Base-by-base conservation (phyloP, 2,888 invertebrate genomes). In the Caenorhabditis sp. region DNA sequence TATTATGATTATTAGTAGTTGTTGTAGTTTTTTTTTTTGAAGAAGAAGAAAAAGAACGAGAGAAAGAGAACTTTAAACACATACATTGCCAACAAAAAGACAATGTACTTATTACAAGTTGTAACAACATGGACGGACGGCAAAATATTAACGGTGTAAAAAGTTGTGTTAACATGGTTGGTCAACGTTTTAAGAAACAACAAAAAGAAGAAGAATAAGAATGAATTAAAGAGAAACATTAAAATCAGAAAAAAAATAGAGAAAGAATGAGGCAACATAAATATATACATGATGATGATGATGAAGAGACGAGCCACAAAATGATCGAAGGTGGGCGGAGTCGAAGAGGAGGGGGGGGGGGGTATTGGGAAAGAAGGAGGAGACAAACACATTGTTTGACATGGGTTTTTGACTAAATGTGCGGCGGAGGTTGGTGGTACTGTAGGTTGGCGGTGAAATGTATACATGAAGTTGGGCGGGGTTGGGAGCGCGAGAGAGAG, bases 361-460 rank as follows among this genome's bases (percentile, higher is more conserved):
- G 10, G 14, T n/a, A n/a, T n/a, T n/a, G n/a, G 14, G 3, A 17
- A 17, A 14, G 43, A 43, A 43, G 17, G 43, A 43, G 43, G 43
- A 43, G 43, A 43, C 5, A 36, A 36, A 12, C 43, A 17, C 43
- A 43, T 43, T 43, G 43, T 43, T 43, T 43, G 43, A 43, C 43
- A 43, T 43, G 43, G 43, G 43, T 43, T 43, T 43, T 43, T 43
- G 43, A 43, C 43, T 43, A 43, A 43, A 43, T 43, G 43, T 43
- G 43, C 14, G 43, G 12, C 4, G 31, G 31, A 6, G 10, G 43
- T 43, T 14, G 36, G 43, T 31, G 10, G 31, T 31, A 31, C 31
- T 31, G 31, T 31, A 31, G 31, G n/a, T n/a, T n/a, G n/a, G n/a
- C n/a, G n/a, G 31, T 31, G 31, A 31, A 31, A 31, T 31, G 31